A percentile compares a stretch with the other conserved stretches of the same genome.
Evolutionary conservation across 2,113 vertebrate genomes (phyloP).

Genomic region (Stomatorhinus ivindoensis): DNA sequence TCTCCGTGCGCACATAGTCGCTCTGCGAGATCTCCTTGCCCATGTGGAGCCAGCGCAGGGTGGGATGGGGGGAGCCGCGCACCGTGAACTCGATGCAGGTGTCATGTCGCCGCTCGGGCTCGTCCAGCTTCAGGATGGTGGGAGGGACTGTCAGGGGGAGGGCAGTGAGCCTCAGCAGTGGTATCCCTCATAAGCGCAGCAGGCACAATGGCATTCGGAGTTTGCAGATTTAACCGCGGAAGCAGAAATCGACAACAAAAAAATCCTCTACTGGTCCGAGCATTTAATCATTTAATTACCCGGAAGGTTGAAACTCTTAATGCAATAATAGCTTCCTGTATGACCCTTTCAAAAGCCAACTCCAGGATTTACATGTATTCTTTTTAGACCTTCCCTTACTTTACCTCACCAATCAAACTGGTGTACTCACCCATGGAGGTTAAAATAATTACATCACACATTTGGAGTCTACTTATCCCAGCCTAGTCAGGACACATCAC

Average conservation of each 20-base stretch:
- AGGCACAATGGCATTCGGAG: background rate
- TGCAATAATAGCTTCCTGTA: background rate
- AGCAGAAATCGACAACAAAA: background rate
- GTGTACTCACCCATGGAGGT: background rate
- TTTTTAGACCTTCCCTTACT: background rate
- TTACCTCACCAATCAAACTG: background rate
- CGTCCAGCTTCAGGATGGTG: conserved; percentile 70
- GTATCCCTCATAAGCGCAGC: background rate
- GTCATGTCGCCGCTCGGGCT: conserved; percentile 78
- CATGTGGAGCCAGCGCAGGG: conserved; percentile 74
- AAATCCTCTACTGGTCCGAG: background rate
- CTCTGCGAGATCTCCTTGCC: conserved; percentile 69
- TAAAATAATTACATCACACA: background rate
- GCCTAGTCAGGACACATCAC: background rate
- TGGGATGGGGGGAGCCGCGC: conserved; percentile 78
- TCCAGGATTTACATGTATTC: background rate
- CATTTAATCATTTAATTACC: background rate
- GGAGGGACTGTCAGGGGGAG: conserved; percentile 67
- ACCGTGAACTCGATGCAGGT: conserved; percentile 90
- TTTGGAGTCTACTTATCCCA: background rate
- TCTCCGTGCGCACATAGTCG: conserved; percentile 72
- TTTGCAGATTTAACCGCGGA: background rate
- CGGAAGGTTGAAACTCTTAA: background rate
- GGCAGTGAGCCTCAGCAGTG: background rate
- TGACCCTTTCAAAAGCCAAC: background rate